phyloP scores from a whole-genome alignment of 1,140 invertebrate genomes.

The Apocrypta bakeri region DNA sequence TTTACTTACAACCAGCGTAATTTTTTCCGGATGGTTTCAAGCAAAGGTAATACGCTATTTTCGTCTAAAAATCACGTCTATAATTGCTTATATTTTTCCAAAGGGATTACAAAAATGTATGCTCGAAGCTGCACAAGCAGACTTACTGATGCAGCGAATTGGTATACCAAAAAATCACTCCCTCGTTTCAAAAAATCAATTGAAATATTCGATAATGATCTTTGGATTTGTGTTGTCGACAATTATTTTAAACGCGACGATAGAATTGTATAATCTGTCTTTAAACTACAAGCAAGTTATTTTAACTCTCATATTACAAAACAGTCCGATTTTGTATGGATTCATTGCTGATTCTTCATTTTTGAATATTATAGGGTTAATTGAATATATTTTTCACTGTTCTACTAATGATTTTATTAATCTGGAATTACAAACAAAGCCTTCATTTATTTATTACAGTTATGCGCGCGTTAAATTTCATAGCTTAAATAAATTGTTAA shows the following conservation, averaged over 20 bases:
- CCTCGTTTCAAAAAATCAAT: slow-evolving; percentile 12
- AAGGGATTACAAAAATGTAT: slow-evolving; percentile 46
- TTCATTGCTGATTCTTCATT: slow-evolving; percentile 51
- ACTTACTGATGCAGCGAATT: slow-evolving; percentile 50
- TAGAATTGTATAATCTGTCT: background rate
- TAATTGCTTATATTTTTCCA: background rate
- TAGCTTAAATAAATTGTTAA: slow-evolving; percentile 16
- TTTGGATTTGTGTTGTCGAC: background rate
- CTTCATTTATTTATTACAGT: slow-evolving; percentile 1
- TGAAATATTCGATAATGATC: background rate
- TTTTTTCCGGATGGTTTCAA: slow-evolving; percentile 41
- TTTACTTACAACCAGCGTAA: slow-evolving; percentile 32
- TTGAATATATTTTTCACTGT: background rate
- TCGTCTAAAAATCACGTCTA: background rate
- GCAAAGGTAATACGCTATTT: slow-evolving; percentile 34
- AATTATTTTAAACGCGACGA: background rate
- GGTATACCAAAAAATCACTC: slow-evolving; percentile 48
- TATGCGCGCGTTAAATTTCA: slow-evolving; percentile 25
- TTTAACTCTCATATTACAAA: background rate
- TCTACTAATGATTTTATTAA: background rate
- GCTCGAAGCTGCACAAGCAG: slow-evolving; percentile 28
- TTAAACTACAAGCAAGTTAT: background rate
- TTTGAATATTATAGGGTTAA: slow-evolving; percentile 54
- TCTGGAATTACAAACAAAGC: too few relatives aligned
- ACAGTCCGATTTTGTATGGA: slow-evolving; percentile 38